phyloP scores from a whole-genome alignment of 2,797 vertebrate species.

The Amblyopsis hoosieri region DNA sequence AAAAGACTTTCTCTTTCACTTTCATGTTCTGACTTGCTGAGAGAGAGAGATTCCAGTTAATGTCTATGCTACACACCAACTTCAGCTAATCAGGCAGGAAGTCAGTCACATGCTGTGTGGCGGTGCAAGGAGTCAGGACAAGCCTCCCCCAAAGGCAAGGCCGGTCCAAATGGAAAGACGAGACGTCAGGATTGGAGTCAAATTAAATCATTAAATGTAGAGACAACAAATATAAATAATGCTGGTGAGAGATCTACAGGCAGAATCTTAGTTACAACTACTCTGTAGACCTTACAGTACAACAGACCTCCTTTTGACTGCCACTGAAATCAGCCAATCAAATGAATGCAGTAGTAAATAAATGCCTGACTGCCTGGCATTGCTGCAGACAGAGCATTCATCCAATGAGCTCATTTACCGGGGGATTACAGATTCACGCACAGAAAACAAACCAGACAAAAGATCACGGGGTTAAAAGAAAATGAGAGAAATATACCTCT shows the following conservation, averaged over 20 bases:
- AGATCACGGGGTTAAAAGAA: slow-evolving; percentile 50
- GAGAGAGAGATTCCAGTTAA: slow-evolving; percentile 18
- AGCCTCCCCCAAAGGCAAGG: not conserved
- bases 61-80: not conserved
- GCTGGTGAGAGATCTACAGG: too few relatives aligned
- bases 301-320: too few relatives aligned
- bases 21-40: slow-evolving; percentile 38
- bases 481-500: slow-evolving; percentile 90
- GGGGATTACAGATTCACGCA: slow-evolving; percentile 22
- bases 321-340: too few relatives aligned
- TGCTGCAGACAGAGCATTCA: slow-evolving; percentile 8
- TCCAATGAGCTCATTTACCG: slow-evolving; percentile 15
- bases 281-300: too few relatives aligned
- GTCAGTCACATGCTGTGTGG: not conserved
- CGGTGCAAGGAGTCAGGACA: not conserved
- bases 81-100: not conserved
- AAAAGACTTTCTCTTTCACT: slow-evolving; percentile 59
- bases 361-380: not conserved
- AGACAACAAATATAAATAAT: too few relatives aligned
- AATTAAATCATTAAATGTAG: too few relatives aligned
- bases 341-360: not conserved
- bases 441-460: slow-evolving; percentile 50
- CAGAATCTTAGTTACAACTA: too few relatives aligned
- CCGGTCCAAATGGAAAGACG: not conserved
- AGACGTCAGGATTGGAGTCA: not conserved